A percentile compares a stretch with the other conserved stretches of the same genome.
Conservation (phyloP, 2,797 vertebrate species). For the Toxotes lorentzi region DNA sequence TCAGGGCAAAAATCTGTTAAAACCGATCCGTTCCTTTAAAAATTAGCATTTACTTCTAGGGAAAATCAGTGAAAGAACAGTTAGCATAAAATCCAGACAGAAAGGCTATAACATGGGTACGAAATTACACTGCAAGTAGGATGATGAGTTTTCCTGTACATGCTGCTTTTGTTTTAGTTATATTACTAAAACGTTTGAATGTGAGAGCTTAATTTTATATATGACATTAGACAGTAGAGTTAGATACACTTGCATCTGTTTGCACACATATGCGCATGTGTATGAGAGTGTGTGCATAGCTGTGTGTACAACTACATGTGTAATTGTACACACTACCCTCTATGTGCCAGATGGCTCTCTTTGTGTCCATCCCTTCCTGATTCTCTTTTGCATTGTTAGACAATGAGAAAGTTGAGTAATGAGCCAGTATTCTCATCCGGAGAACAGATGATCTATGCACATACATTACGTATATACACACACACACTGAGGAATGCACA, state of each 20-base stretch:
- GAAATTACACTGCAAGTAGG: neutral
- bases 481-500: neutral
- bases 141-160: too few relatives aligned
- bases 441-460: neutral
- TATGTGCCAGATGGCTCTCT: conserved; percentile 39
- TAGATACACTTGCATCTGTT: neutral
- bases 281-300: neutral
- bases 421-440: neutral
- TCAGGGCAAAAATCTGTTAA: neutral
- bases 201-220: neutral
- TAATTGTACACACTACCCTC: neutral
- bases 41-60: neutral
- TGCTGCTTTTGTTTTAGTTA: neutral
- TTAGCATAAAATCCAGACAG: too few relatives aligned
- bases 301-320: neutral
- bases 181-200: neutral
- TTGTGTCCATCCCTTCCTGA: conserved; percentile 22
- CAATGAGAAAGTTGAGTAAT: conserved; percentile 5
- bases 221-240: neutral
- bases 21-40: neutral
- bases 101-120: neutral
- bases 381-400: conserved; percentile 14
- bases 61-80: neutral
- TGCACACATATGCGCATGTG: conserved; percentile 5
- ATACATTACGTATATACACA: neutral